These are phyloP conservation scores for Steinernema khuongi DNA, from an alignment of 1,140 invertebrate genomes.

Conservation along the genomic window DNA sequence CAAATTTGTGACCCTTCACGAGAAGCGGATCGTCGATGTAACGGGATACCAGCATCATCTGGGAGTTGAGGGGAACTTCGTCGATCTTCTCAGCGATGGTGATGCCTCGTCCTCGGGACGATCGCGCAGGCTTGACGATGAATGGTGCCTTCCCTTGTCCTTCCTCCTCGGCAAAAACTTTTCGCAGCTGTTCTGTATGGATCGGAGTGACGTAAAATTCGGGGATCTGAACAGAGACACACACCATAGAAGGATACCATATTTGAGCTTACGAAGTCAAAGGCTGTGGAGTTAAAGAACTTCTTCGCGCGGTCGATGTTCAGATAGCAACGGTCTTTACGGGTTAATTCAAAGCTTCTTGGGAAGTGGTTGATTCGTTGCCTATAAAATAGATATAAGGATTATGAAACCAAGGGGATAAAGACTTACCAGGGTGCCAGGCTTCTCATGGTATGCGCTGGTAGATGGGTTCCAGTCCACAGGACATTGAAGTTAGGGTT, in stretches of 20 bases:
- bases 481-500: conserved; percentile 26
- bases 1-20: conserved; percentile 90
- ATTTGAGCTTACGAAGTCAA: conserved; percentile 27
- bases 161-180: conserved; percentile 22
- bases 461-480: conserved; percentile 21
- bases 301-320: conserved; percentile 29
- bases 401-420: background rate
- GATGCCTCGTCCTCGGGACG: conserved; percentile 52
- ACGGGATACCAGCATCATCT: conserved; percentile 63
- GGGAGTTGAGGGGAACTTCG: conserved; percentile 37
- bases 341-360: conserved; percentile 57
- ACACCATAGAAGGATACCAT: background rate
- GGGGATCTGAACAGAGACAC: conserved; percentile 46
- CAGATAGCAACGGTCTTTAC: conserved; percentile 61
- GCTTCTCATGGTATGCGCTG: conserved; percentile 18
- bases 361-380: conserved; percentile 38
- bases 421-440: conserved; percentile 29
- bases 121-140: conserved; percentile 52
- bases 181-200: conserved; percentile 29
- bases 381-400: conserved; percentile 2
- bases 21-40: conserved; percentile 86
- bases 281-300: conserved; percentile 22
- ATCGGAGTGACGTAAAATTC: conserved; percentile 52
- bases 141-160: conserved; percentile 28
- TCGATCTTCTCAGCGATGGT: conserved; percentile 35